Evolutionary conservation across 1,140 invertebrate genomes (phyloP), one percentile per base, ranked within the genome.

Genomic region (Coenobita brevimanus): DNA sequence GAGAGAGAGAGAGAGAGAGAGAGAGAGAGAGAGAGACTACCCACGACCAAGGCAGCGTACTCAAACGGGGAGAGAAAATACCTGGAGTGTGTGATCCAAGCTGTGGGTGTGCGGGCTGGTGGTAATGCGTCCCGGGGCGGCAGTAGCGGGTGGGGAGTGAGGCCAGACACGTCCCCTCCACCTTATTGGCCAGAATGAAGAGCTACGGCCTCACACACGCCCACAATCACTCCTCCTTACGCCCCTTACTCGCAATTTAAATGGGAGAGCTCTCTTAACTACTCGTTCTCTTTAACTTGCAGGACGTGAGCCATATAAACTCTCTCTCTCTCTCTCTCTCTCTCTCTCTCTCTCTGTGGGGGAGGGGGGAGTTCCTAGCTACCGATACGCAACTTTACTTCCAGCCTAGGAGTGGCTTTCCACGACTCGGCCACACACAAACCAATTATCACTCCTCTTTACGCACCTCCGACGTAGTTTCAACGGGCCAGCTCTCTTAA

Each of bases 171-270:
- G 75, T 78, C 43, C 13, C 24, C 75, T n/a, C 24, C 75, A 30
- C 43, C 75, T 78, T 78, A 79, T 79, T 79, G 75, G 46, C 21
- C 8, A 3, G 60, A 79, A 79, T 79, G 75, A 79, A 79, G 36
- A 79, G 46, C 36, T 79, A 79, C 36, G 75, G 50, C 24, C 21
- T 50, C 21, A 57, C 75, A 79, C 75, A 57, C 8, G 27, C 73
- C 15, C 41, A 76, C 33, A 38, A 38, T 43, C 75, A 43, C 75
- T 43, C 46, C 21, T 3, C 60, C 27, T 43, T 54, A 38, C 8
- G 41, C 46, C 60, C 27, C 75, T 27, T 4, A 79, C 6, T 24
- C 1, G 3, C 24, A 79, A 79, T 78, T 54, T 57, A 78, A 78
- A 78, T 78, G 15, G 75, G 43, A 36, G 33, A 41, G 3, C 21